Percentiles rank a stretch among this genome's conserved stretches.
Evolutionary conservation across 2,797 vertebrate genomes (phyloP).

Genomic region (Oreortyx pictus): DNA sequence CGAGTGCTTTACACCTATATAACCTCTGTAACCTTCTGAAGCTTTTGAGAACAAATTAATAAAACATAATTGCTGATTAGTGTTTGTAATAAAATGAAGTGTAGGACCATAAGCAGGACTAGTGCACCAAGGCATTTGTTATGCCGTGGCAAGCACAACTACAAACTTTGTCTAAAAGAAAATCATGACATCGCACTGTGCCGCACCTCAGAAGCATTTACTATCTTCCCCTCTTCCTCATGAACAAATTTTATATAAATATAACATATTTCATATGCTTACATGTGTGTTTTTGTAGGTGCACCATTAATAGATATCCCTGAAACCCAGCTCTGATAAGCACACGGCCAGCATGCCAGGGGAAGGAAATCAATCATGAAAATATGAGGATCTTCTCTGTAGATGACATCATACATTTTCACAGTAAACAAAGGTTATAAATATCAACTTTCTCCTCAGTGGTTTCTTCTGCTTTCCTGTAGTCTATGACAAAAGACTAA

Average conservation of each 20-base stretch:
- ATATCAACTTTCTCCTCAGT: neutral
- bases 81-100: neutral
- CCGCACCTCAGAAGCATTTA: neutral
- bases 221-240: neutral
- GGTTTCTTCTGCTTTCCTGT: neutral
- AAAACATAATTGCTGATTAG: neutral
- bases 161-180: neutral
- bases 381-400: neutral
- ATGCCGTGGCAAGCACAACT: neutral
- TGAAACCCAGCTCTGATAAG: neutral
- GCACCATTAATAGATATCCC: neutral
- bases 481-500: neutral
- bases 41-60: neutral
- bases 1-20: neutral
- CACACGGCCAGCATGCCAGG: rapidly evolving
- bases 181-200: neutral
- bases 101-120: neutral
- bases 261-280: neutral
- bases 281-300: neutral
- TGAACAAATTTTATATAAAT: neutral
- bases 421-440: neutral
- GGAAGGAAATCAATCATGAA: neutral
- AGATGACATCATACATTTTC: neutral
- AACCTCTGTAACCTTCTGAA: neutral
- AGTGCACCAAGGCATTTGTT: neutral